Evolutionary conservation across 1,140 invertebrate genomes (phyloP).

Genomic region (Euura lappo): DNA sequence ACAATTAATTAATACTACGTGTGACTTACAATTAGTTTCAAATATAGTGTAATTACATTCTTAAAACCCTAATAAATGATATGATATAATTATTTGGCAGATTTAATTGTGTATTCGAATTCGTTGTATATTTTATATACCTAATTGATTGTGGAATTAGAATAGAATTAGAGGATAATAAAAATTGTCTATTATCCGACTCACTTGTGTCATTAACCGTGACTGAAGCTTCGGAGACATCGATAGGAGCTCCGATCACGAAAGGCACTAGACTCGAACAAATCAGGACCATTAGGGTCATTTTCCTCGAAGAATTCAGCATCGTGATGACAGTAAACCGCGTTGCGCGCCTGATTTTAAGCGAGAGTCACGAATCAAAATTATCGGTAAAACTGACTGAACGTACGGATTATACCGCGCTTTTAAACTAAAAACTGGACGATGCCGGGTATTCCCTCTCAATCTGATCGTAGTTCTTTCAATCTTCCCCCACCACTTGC

Average conservation of each 20-base stretch:
- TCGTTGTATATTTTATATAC: too few species aligned
- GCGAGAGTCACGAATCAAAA: slow-evolving; percentile 13
- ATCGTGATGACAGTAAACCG: background rate
- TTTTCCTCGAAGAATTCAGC: background rate
- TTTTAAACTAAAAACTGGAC: slow-evolving; percentile 40
- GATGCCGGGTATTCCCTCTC: slow-evolving; percentile 33
- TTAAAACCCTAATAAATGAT: too few species aligned
- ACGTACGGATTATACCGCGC: slow-evolving; percentile 19
- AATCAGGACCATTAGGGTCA: background rate
- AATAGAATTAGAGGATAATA: too few species aligned
- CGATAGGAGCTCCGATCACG: slow-evolving; percentile 10
- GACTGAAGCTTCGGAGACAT: background rate
- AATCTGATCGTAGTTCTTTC: slow-evolving; percentile 25
- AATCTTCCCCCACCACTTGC: slow-evolving; percentile 16
- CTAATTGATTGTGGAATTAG: too few species aligned
- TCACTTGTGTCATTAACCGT: too few species aligned
- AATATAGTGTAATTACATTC: too few species aligned
- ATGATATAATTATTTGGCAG: too few species aligned
- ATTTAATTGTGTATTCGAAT: too few species aligned
- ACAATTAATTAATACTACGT: too few species aligned
- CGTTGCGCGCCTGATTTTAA: background rate
- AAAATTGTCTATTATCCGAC: too few species aligned
- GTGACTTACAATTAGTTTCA: too few species aligned
- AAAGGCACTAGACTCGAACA: background rate
- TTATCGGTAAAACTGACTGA: slow-evolving; percentile 32